Percentiles rank a stretch among this genome's conserved stretches.
Evolutionary conservation across 2,797 vertebrate species (phyloP).

Genomic region (Pangasius macronema): DNA sequence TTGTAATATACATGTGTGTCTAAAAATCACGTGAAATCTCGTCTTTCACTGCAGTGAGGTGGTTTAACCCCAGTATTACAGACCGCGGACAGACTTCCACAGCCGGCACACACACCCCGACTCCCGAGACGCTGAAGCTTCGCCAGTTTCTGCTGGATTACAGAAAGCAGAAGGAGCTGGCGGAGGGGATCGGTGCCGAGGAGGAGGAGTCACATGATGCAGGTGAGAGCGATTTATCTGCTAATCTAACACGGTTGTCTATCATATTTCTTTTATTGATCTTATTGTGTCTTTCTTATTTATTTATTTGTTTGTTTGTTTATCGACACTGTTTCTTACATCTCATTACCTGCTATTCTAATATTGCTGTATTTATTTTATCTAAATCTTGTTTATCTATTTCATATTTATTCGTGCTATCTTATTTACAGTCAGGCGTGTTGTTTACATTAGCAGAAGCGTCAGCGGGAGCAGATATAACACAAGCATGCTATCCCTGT

Average conservation of each 20-base stretch:
- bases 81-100: neutral
- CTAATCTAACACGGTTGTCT: neutral
- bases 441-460: neutral
- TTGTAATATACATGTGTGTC: neutral
- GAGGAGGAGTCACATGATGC: slow-evolving; percentile 62
- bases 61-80: slow-evolving; percentile 74
- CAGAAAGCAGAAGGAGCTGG: slow-evolving; percentile 79
- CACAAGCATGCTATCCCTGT: neutral
- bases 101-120: neutral
- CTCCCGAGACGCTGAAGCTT: slow-evolving; percentile 54
- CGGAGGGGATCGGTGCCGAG: slow-evolving; percentile 76
- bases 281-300: neutral
- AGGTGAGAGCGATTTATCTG: slow-evolving; percentile 50
- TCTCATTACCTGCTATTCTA: neutral
- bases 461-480: neutral
- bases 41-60: slow-evolving; percentile 71
- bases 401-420: neutral
- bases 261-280: neutral
- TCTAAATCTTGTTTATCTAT: neutral
- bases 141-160: slow-evolving; percentile 82
- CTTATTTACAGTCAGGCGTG: neutral
- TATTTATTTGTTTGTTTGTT: neutral
- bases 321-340: neutral
- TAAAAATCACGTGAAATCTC: neutral
- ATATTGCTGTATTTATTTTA: no score